Base-by-base conservation (phyloP, 2,113 vertebrate species). In the Bothrops jararaca region DNA sequence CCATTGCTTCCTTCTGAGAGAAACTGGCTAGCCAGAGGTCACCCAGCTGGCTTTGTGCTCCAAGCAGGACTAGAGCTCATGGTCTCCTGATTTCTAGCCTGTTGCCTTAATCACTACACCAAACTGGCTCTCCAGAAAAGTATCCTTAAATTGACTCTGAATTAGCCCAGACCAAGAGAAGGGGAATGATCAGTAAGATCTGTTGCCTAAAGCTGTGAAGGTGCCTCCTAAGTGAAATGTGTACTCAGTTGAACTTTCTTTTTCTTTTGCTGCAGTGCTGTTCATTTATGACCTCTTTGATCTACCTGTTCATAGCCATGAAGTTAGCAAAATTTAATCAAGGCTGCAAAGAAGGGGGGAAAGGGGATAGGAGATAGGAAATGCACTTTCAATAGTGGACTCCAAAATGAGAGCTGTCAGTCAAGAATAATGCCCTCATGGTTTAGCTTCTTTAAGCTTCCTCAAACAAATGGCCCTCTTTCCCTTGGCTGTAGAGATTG, bases 321-420 rank as follows among this genome's bases (percentile, higher is more conserved):
- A 95, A 96, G 95, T 0, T 6, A 95, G 39, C 93, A 94, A 96
- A 96, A 95, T 96, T 95, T 96, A 96, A 96, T 96, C 95, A 94
- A 93, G 50, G 57, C 95, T 58, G 93, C 88, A 58, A 85, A 92
- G 89, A 2, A 12, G 54, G 86, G 87, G 29, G 92, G 54, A n/a
- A n/a, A 9, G 88, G 42, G 45, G 26, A 52, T 53, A 26, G 54
- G 58, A 92, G 42, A 64, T 54, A 26, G 54, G 58, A 92, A 7
- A 90, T 89, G 3, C 93, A 93, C 89, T 95, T 93, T 93, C 95
- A 92, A 91, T 87, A 88, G 23, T 0, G 0, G 89, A 57, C 88
- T 95, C 89, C 86, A 80, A 94, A 92, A 52, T 94, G 90, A 64
- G 89, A 93, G 86, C 96, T 96, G 95, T 95, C 95, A 42, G 4